Evolutionary conservation across 2,113 vertebrate genomes (phyloP).

Genomic region (Antennarius striatus): DNA sequence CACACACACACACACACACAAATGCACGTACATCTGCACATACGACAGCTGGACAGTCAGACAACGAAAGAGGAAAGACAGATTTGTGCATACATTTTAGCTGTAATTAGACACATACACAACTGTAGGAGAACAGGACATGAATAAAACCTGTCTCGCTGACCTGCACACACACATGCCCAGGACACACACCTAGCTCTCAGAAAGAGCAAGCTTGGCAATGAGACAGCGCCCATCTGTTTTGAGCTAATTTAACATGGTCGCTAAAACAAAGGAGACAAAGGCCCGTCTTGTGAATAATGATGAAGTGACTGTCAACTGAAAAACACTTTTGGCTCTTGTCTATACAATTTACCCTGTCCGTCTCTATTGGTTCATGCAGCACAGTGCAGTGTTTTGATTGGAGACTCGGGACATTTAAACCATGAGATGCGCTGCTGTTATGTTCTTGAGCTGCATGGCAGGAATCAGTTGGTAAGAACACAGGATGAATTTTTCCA

Average conservation of each 20-base stretch:
- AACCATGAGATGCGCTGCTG: conserved; percentile 4
- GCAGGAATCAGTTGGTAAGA: no score
- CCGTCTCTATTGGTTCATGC: conserved; percentile 23
- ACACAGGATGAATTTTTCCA: no score
- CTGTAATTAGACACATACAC: conserved; percentile 57
- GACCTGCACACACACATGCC: conserved; percentile 23
- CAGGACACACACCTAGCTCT: conserved; percentile 42
- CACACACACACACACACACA: conserved; percentile 16
- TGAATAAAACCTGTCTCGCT: conserved; percentile 45
- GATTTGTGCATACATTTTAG: conserved; percentile 47
- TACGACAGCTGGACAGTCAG: conserved; percentile 58
- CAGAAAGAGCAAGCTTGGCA: conserved; percentile 50
- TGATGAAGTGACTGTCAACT: conserved; percentile 66
- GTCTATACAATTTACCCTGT: conserved; percentile 36
- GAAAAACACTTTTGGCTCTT: conserved; percentile 52
- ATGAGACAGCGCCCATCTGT: conserved; percentile 74
- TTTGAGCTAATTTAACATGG: conserved; percentile 75
- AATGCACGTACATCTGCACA: conserved; percentile 24
- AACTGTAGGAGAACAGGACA: conserved; percentile 32
- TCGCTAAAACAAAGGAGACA: conserved; percentile 72
- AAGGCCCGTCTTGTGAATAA: conserved; percentile 59
- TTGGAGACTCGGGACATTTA: neutral
- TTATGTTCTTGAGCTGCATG: neutral
- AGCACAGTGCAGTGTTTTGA: conserved; percentile 13
- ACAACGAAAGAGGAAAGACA: conserved; percentile 52